Conservation (phyloP, 2,888 invertebrate genomes). For the Melinopterus prodromus region DNA sequence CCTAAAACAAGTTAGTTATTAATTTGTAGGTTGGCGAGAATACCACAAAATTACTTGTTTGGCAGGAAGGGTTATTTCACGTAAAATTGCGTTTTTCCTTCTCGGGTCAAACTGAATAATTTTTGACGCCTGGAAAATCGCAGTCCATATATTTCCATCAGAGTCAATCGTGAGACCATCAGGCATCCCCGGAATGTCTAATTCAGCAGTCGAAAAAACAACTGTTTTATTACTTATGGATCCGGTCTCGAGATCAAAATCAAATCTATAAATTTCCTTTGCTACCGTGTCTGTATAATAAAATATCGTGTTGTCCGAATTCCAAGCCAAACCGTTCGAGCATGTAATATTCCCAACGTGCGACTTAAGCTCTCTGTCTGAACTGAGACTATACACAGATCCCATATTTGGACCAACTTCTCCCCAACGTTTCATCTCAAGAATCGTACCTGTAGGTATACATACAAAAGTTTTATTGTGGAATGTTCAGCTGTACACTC, state of each 20-base stretch:
- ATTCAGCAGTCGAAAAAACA: slow-evolving; percentile 65
- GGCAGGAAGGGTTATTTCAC: slow-evolving; percentile 70
- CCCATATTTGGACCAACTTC: slow-evolving; percentile 30
- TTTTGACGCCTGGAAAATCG: slow-evolving; percentile 62
- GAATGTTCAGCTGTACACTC: not conserved
- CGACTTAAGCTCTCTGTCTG: slow-evolving; percentile 23
- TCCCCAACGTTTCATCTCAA: slow-evolving; percentile 30
- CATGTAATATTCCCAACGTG: slow-evolving; percentile 64
- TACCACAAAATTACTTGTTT: slow-evolving; percentile 61
- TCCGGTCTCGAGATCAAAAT: slow-evolving; percentile 74
- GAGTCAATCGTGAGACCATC: slow-evolving; percentile 84
- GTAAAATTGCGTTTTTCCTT: slow-evolving; percentile 64
- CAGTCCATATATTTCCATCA: slow-evolving; percentile 81
- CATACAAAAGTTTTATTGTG: not conserved
- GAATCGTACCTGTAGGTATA: slow-evolving; percentile 36
- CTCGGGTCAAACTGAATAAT: slow-evolving; percentile 60
- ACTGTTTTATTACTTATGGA: slow-evolving; percentile 65
- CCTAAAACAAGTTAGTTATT: slow-evolving; percentile 41
- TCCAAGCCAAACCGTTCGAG: slow-evolving; percentile 85
- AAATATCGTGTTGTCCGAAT: slow-evolving; percentile 69
- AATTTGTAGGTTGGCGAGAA: not conserved
- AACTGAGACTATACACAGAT: slow-evolving; percentile 31
- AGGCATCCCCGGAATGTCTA: slow-evolving; percentile 63
- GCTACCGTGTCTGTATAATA: slow-evolving; percentile 80
- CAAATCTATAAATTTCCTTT: slow-evolving; percentile 72